phyloP scores from a whole-genome alignment of 2,888 invertebrate genomes.

The Sipha maydis region DNA sequence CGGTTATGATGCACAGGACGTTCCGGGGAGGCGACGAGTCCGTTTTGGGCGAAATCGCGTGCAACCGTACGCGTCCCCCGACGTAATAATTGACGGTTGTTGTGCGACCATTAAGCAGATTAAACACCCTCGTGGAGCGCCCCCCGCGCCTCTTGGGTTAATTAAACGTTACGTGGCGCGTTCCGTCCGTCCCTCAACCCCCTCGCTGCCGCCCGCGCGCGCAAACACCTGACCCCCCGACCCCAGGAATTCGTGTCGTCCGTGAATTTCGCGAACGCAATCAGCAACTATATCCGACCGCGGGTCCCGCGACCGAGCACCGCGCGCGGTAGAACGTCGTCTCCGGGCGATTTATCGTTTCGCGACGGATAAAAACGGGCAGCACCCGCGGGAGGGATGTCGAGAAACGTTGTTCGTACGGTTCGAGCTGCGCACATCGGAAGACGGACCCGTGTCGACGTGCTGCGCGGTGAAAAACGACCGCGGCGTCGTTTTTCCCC shows the following conservation, averaged over 20 bases:
- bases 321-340: too few species aligned
- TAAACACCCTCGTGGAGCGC: constrained; percentile 18
- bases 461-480: too few species aligned
- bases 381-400: too few species aligned
- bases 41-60: constrained; percentile 51
- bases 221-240: too few species aligned
- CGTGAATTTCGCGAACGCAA: constrained; percentile 36
- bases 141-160: neutral
- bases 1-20: neutral
- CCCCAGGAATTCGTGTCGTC: constrained; percentile 37
- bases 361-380: too few species aligned
- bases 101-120: constrained; percentile 54
- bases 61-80: constrained; percentile 16
- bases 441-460: too few species aligned
- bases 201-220: neutral
- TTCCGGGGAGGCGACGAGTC: neutral
- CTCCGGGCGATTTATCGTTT: too few species aligned
- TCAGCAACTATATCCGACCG: neutral
- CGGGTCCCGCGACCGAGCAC: neutral
- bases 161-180: constrained; percentile 28
- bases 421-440: too few species aligned
- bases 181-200: neutral
- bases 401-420: too few species aligned
- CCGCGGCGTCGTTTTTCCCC: too few species aligned
- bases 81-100: constrained; percentile 57